Percentiles rank a stretch among this genome's conserved stretches.
These are phyloP conservation scores for Noctua comes DNA, from an alignment of 2,888 invertebrate genomes.

Conservation along the genomic window DNA sequence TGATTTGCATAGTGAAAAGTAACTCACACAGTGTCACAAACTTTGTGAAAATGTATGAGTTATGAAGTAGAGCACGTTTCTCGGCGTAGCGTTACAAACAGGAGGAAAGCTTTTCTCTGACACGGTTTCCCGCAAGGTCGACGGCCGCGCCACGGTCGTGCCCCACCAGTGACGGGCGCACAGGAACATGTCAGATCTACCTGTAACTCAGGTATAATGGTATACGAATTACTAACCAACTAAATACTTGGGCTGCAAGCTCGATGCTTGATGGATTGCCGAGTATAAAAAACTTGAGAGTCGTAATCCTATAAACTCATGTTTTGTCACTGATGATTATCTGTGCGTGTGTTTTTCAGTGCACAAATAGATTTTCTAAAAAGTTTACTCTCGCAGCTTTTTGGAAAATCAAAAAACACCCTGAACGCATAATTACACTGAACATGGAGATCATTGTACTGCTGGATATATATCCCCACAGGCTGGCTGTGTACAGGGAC, in stretches of 20 bases:
- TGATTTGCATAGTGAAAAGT: slow-evolving; percentile 48
- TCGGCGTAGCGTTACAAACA: slow-evolving; percentile 65
- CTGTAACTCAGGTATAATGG: neutral
- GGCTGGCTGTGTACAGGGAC: too few species aligned
- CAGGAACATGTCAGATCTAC: neutral
- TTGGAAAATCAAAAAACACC: neutral
- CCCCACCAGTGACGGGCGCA: slow-evolving; percentile 24
- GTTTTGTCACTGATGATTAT: neutral
- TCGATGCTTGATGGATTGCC: neutral
- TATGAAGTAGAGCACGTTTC: slow-evolving; percentile 76
- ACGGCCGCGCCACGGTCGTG: slow-evolving; percentile 80
- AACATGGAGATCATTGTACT: too few species aligned
- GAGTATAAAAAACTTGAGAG: neutral
- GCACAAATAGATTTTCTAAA: too few species aligned
- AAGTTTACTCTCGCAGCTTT: neutral
- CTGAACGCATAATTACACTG: too few species aligned
- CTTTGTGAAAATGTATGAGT: slow-evolving; percentile 14
- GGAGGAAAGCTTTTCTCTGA: slow-evolving; percentile 86
- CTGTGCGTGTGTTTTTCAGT: too few species aligned
- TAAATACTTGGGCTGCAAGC: neutral
- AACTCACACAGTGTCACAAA: slow-evolving; percentile 28
- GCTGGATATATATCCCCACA: too few species aligned
- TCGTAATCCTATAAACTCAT: neutral
- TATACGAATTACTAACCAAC: neutral
- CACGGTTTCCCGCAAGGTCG: slow-evolving; percentile 86